Base-by-base conservation (phyloP, 2,113 vertebrate species). In the Orthonyx spaldingii region DNA sequence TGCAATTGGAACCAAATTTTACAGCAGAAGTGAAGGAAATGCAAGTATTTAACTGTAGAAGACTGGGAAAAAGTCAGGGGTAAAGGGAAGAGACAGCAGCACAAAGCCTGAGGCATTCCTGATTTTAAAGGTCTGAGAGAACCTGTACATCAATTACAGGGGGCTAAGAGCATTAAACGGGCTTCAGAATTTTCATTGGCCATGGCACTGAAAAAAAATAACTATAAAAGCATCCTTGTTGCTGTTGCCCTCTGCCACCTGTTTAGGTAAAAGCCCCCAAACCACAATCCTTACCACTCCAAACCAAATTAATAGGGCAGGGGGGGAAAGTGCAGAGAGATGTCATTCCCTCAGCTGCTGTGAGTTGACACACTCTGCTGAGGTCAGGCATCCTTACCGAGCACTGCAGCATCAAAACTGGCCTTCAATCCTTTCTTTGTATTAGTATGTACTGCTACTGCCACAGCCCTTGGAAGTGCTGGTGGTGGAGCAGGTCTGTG, bases 351-450 rank as follows among this genome's bases (percentile, higher is more conserved):
- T 49, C 63, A 28, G 32, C 69, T 63, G 35, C 59, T 64, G 39
- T 15, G 59, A 59, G 44, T 1, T 84, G 59, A 41, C 1, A 3
- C 0, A 0, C 23, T 84, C 75, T 15, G 7, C 41, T 57, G 46
- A 42, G 72, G 37, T 65, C 64, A 63, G 27, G 26, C 57, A 64
- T 37, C 30, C 83, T 52, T 33, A 28, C 49, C 22, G 28, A 87
- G 57, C 52, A 47, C 64, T 63, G 5, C 35, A 77, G 64, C 39
- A 68, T 39, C 30, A 27, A 55, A 72, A 17, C 11, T 68, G 35
- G 3, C 27, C 33, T 63, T 35, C 8, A 76, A 71, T 23, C 14
- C 30, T 77, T 71, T 13, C 6, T 20, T 41, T 90, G 65, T 33
- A 17, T 61, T 41, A 16, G 41, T 49, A 53, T 12, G 16, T 26